Evolutionary conservation across 2,113 vertebrate species (phyloP), one percentile per base, ranked within the genome.

Genomic region (Cairina moschata): DNA sequence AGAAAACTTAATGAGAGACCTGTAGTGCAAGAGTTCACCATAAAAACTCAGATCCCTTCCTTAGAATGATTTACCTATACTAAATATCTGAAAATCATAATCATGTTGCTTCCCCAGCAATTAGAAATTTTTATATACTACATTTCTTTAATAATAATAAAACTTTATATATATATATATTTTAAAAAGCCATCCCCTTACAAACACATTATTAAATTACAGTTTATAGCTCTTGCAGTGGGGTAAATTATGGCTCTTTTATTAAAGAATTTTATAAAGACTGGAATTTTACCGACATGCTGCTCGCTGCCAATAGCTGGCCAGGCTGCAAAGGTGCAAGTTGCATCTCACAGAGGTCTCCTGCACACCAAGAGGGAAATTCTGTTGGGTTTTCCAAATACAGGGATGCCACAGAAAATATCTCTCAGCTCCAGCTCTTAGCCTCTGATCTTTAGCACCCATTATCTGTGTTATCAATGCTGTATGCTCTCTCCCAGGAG

Each of bases 181-280:
- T 91, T 88, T 11, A 88, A 93, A 96, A 89, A 86, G 77, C 60
- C 4, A 2, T 83, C 66, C 67, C 83, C 77, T 88, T 95, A 66
- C 86, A 89, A 92, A 87, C 95, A 92, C 92, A 3, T 91, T 86
- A 96, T 96, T 97, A 93, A 97, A 94, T 95, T 95, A 86, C 80
- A 71, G 42, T 94, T 97, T 96, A 95, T 91, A 76, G 86, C 86
- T 83, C 88, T 89, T 81, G 74, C 86, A 95, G 88, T 91, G 92
- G 86, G 93, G 91, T 93, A 95, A 93, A 94, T 91, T 56, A 89
- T 32, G 81, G 83, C 72, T 32, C 76, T 78, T 95, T 96, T 87
- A 93, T 96, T 93, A 91, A 93, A 93, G 54, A 31, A 54, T 81
- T 96, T 90, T 82, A 79, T 82, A 79, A 89, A 92, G 69, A 88